A percentile compares a stretch with the other conserved stretches of the same genome.
Evolutionary conservation across 2,113 vertebrate genomes (phyloP).

Genomic region (Tyto alba): DNA sequence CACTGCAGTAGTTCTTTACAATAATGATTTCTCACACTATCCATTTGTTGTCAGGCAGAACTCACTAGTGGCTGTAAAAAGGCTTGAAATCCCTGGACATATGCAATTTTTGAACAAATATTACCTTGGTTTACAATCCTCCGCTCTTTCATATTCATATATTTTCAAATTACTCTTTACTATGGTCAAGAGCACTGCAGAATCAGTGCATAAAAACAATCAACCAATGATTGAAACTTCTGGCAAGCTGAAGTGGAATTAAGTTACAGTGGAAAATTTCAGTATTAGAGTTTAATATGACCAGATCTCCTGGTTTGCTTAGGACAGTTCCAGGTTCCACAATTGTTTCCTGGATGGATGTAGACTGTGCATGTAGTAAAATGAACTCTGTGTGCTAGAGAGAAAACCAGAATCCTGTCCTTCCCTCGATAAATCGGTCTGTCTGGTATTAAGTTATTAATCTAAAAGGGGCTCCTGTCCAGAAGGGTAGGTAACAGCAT

Average conservation of each 20-base stretch:
- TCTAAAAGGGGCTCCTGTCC: background rate
- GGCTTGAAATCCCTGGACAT: background rate
- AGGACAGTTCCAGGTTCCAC: conserved; percentile 54
- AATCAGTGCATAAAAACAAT: conserved; percentile 24
- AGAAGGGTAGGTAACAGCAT: background rate
- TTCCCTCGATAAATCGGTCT: background rate
- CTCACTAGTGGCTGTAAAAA: background rate
- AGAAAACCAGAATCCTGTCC: background rate
- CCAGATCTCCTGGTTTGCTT: conserved; percentile 47
- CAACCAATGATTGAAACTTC: conserved; percentile 32
- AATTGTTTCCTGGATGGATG: conserved; percentile 24
- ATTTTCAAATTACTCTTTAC: background rate
- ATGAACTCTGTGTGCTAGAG: background rate
- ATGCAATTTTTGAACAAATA: background rate
- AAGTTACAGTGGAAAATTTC: conserved; percentile 65
- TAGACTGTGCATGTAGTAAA: background rate
- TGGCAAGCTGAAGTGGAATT: conserved; percentile 62
- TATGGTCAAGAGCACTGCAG: background rate
- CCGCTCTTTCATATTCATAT: background rate
- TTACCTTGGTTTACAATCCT: background rate
- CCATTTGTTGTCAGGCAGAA: background rate
- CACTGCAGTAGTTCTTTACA: conserved; percentile 6
- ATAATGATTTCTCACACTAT: background rate
- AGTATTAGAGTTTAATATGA: conserved; percentile 49
- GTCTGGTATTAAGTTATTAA: background rate